phyloP scores from a whole-genome alignment of 2,113 vertebrate species.

The Periophthalmus modestus region DNA sequence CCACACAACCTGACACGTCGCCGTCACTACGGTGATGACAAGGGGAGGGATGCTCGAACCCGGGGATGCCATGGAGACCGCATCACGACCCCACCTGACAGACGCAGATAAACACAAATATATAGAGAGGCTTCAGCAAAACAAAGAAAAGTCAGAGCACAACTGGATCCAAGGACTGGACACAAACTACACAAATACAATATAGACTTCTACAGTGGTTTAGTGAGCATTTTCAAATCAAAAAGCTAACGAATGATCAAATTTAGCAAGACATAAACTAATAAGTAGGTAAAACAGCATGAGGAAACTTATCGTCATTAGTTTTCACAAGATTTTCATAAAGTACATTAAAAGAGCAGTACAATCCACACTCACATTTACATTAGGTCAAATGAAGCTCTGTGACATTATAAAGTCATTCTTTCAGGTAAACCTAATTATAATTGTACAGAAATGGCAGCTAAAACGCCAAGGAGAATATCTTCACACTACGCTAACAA shows the following conservation, averaged over 20 bases:
- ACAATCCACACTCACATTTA: neutral
- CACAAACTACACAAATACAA: neutral
- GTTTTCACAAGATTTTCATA: too few relatives aligned
- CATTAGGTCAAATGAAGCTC: neutral
- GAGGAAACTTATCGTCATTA: too few relatives aligned
- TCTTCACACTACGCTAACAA: neutral
- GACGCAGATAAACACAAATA: constrained; percentile 49
- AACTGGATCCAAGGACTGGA: neutral
- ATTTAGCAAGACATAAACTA: neutral
- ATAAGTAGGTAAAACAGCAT: neutral
- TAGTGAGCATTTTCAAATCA: neutral
- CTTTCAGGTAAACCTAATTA: neutral
- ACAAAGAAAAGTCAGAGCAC: neutral
- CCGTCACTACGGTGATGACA: constrained; percentile 73
- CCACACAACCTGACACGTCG: constrained; percentile 74
- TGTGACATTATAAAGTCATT: neutral
- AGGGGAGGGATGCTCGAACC: constrained; percentile 69
- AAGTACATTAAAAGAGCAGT: too few relatives aligned
- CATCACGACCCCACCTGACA: constrained; percentile 75
- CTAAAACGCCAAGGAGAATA: neutral
- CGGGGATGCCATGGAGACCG: constrained; percentile 70
- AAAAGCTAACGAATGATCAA: neutral
- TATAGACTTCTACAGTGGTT: neutral
- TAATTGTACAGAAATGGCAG: neutral
- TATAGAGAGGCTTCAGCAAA: constrained; percentile 15